Conservation (phyloP, 37 sponge, comb jelly and placozoan species). For the Haliclona indistincta region DNA sequence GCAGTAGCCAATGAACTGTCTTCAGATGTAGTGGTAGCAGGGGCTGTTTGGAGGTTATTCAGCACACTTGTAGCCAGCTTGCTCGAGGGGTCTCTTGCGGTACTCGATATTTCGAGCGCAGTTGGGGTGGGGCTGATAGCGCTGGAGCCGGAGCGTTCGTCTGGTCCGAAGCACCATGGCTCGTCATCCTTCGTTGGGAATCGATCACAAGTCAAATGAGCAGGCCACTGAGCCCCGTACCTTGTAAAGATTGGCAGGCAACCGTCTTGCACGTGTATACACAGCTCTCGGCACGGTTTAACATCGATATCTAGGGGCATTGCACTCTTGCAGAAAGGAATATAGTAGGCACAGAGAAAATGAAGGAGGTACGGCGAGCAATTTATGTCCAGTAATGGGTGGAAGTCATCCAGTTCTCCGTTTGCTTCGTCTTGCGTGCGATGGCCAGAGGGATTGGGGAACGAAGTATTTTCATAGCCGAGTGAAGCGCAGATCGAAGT, state of each 20-base stretch:
- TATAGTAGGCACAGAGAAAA: conserved; percentile 7
- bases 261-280: not conserved
- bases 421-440: not conserved
- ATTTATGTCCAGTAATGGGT: not conserved
- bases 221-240: not conserved
- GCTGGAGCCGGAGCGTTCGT: too few species aligned
- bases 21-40: too few species aligned
- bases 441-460: not conserved
- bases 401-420: not conserved
- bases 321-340: not conserved
- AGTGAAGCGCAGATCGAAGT: not conserved
- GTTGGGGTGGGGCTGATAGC: too few species aligned
- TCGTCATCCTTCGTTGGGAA: not conserved
- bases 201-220: not conserved
- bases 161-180: conserved; percentile 7
- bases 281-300: not conserved
- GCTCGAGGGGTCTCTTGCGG: too few species aligned
- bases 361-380: not conserved
- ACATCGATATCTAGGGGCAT: not conserved
- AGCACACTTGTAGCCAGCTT: too few species aligned
- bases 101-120: too few species aligned
- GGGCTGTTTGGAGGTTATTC: too few species aligned
- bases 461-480: not conserved
- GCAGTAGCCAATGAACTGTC: too few species aligned
- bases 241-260: not conserved